A percentile compares a stretch with the other conserved stretches of the same genome.
Conservation (phyloP, 1,140 invertebrate genomes). For the Drosophila quadrilineata region DNA sequence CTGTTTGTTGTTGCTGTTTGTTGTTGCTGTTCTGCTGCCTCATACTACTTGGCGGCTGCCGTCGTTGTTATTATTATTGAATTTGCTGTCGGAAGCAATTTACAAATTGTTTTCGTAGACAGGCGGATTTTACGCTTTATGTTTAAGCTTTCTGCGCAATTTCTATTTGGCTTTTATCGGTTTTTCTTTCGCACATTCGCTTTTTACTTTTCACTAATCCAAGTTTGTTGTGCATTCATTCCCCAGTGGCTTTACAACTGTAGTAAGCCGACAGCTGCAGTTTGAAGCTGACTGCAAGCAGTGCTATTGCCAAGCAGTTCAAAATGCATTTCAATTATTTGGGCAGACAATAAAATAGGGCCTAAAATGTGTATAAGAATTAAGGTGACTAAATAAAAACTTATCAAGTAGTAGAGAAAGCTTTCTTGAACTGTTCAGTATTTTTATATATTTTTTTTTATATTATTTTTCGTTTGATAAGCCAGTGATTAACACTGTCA, state of each 20-base stretch:
- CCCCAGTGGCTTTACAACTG: slow-evolving; percentile 7
- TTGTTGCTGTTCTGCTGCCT: no score
- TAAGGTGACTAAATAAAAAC: no score
- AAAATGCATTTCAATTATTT: no score
- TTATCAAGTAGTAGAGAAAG: slow-evolving; percentile 37
- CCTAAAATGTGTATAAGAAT: no score
- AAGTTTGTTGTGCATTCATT: neutral
- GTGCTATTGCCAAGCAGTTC: no score
- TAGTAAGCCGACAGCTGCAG: no score
- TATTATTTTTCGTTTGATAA: no score
- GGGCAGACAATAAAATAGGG: no score
- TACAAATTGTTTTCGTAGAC: slow-evolving; percentile 52
- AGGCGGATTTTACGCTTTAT: slow-evolving; percentile 21
- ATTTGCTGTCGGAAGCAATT: slow-evolving; percentile 76
- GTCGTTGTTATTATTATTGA: slow-evolving; percentile 63
- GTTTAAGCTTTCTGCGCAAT: slow-evolving; percentile 38
- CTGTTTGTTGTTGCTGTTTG: slow-evolving; percentile 8
- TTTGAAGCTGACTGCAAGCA: slow-evolving; percentile 24
- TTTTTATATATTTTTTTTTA: no score
- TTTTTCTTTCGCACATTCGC: slow-evolving; percentile 26
- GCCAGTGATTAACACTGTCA: slow-evolving; percentile 26
- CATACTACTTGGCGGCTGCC: slow-evolving; percentile 21
- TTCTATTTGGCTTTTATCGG: slow-evolving; percentile 15
- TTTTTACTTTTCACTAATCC: slow-evolving; percentile 34
- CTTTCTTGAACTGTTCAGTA: no score